These are phyloP conservation scores for Enteromius anoplus DNA, from an alignment of 2,797 vertebrate species.

Conservation along the genomic window DNA sequence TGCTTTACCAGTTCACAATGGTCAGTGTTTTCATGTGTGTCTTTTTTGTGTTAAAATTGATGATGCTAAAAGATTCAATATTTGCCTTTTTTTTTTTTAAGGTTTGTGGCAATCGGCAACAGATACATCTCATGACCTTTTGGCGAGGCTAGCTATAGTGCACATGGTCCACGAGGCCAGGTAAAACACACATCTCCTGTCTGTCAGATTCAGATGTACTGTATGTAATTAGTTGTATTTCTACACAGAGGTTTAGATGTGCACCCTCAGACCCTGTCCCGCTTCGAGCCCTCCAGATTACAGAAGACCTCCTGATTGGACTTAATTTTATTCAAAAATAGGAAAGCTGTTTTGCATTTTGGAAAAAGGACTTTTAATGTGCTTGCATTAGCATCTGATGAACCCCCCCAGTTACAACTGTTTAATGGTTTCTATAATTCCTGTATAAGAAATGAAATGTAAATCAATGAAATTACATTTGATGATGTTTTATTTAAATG, in stretches of 20 bases:
- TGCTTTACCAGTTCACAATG: slow-evolving; percentile 72
- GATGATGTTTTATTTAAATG: not conserved
- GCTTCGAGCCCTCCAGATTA: slow-evolving; percentile 68
- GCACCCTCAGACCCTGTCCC: slow-evolving; percentile 71
- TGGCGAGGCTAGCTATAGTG: slow-evolving; percentile 71
- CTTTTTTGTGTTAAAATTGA: not conserved
- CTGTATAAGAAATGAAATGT: not conserved
- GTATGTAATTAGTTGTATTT: not conserved
- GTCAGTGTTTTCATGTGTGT: slow-evolving; percentile 58
- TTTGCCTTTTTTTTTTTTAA: slow-evolving; percentile 38
- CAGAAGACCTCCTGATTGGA: slow-evolving; percentile 35
- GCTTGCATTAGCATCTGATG: not conserved
- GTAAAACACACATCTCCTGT: slow-evolving; percentile 46
- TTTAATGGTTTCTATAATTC: not conserved
- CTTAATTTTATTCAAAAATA: not conserved
- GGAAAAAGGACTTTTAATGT: not conserved
- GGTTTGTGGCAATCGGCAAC: slow-evolving; percentile 75
- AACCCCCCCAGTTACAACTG: not conserved
- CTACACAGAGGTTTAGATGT: slow-evolving; percentile 70
- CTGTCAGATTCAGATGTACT: not conserved
- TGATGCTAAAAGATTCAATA: not conserved
- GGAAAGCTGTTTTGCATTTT: slow-evolving; percentile 1
- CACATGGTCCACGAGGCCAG: slow-evolving; percentile 77
- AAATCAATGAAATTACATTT: not conserved
- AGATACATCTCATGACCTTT: slow-evolving; percentile 70